These are phyloP conservation scores for Mesorhabditis spiculigera DNA, from an alignment of 2,888 invertebrate genomes.

Conservation along the genomic window DNA sequence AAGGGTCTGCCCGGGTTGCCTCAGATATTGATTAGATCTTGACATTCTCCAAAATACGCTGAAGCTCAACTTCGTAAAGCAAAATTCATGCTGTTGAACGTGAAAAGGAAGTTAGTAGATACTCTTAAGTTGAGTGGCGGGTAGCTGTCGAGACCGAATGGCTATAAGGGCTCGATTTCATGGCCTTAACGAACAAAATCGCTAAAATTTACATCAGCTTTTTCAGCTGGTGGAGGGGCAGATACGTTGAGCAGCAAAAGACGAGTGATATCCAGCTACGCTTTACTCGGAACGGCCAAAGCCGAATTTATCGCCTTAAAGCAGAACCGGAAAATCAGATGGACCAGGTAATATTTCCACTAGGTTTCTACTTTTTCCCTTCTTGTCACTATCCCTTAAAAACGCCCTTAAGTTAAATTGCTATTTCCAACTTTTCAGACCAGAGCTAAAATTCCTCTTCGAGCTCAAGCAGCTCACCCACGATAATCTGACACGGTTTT, in stretches of 20 bases:
- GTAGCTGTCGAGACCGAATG: too few relatives aligned
- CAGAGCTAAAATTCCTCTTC: constrained; percentile 39
- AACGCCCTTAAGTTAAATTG: background rate
- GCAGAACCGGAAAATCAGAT: constrained; percentile 42
- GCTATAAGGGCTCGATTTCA: too few relatives aligned
- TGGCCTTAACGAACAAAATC: too few relatives aligned
- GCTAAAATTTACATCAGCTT: too few relatives aligned
- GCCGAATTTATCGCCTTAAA: constrained; percentile 47
- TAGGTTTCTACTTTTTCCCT: background rate
- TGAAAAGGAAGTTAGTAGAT: too few relatives aligned
- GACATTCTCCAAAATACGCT: too few relatives aligned
- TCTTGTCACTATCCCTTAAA: background rate
- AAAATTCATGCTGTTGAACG: too few relatives aligned
- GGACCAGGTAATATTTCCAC: constrained; percentile 22
- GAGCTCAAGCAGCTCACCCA: constrained; percentile 48
- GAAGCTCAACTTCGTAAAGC: too few relatives aligned
- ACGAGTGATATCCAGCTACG: constrained; percentile 36
- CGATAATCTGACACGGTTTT: constrained; percentile 48
- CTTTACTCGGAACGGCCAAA: constrained; percentile 43
- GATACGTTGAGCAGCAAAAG: constrained; percentile 24
- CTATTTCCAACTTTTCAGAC: constrained; percentile 14
- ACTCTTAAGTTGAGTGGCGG: too few relatives aligned
- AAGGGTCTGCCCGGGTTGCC: too few relatives aligned
- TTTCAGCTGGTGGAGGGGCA: constrained; percentile 19
- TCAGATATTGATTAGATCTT: too few relatives aligned